Conservation (phyloP, 2,113 vertebrate genomes). For the Casuarius casuarius region DNA sequence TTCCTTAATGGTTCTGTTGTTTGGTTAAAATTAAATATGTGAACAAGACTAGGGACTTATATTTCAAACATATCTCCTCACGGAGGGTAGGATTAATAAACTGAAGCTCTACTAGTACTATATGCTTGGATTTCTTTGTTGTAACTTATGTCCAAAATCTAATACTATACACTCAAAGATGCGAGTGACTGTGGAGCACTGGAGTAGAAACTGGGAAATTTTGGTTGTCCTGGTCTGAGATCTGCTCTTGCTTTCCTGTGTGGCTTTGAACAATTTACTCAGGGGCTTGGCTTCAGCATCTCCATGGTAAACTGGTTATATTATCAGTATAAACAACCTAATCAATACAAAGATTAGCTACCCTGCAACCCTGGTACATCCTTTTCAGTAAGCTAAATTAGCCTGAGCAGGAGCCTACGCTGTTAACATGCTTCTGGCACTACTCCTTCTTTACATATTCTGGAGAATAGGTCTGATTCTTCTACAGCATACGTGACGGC, state of each 20-base stretch:
- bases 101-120: not conserved
- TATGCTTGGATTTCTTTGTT: not conserved
- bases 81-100: not conserved
- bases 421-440: not conserved
- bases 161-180: not conserved
- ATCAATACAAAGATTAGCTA: not conserved
- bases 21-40: not conserved
- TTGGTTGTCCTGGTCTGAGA: not conserved
- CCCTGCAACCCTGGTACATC: not conserved
- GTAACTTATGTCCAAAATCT: not conserved
- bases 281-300: not conserved
- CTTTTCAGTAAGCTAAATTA: not conserved
- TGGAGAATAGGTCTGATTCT: not conserved
- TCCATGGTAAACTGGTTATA: not conserved
- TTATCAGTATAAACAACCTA: not conserved
- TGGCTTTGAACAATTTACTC: not conserved
- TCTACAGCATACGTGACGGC: not conserved
- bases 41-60: not conserved
- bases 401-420: not conserved
- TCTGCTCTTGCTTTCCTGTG: fast-evolving
- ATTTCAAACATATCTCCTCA: not conserved
- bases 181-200: not conserved
- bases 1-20: not conserved
- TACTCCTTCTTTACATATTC: not conserved
- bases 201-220: not conserved